Conservation (phyloP, 2,113 vertebrate species). For the Axis porcinus region DNA sequence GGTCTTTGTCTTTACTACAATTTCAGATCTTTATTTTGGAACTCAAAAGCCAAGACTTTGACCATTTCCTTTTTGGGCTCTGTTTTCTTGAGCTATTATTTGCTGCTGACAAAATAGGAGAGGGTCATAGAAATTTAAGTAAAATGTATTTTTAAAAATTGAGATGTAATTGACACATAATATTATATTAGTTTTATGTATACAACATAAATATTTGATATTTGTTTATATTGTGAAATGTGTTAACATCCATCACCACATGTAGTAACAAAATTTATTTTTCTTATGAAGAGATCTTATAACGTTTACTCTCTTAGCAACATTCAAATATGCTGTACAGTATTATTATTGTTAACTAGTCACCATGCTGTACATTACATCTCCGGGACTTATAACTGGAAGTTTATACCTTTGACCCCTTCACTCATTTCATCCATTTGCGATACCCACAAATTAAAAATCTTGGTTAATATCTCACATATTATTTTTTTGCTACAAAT, state of each 20-base stretch:
- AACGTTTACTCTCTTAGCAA: not conserved
- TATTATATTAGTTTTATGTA: not conserved
- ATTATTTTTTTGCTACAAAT: not conserved
- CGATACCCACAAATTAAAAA: not conserved
- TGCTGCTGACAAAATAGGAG: not conserved
- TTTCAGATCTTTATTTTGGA: not conserved
- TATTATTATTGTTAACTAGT: not conserved
- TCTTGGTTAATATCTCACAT: not conserved
- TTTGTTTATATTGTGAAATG: not conserved
- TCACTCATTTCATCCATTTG: not conserved
- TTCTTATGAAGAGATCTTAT: not conserved
- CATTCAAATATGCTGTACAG: not conserved
- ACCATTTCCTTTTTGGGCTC: not conserved
- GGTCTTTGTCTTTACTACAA: not conserved
- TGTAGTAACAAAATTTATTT: not conserved
- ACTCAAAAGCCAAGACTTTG: not conserved
- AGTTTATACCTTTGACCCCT: not conserved
- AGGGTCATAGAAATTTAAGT: not conserved
- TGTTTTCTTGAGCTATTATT: not conserved
- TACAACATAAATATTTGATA: not conserved
- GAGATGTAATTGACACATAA: not conserved
- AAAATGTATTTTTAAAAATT: not conserved
- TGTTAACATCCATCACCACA: not conserved
- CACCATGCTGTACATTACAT: not conserved
- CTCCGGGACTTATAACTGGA: not conserved